Evolutionary conservation across 2,797 vertebrate genomes (phyloP).

Genomic region (Dendrocincla fuliginosa): DNA sequence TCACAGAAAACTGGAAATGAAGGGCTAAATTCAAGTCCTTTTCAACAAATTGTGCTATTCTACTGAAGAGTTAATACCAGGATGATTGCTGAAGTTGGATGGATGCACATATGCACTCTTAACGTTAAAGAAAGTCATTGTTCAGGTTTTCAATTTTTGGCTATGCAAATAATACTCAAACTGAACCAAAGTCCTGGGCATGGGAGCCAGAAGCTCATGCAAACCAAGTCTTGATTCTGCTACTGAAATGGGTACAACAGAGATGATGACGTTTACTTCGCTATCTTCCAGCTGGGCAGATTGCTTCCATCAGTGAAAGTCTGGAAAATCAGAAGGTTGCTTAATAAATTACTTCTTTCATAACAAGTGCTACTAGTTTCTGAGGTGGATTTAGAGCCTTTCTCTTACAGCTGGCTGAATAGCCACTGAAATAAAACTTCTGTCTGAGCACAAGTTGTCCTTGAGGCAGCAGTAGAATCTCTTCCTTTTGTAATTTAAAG

Average conservation of each 20-base stretch:
- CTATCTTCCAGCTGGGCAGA: not conserved
- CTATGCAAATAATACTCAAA: not conserved
- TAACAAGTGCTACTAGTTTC: not conserved
- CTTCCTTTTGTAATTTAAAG: not conserved
- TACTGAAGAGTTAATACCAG: not conserved
- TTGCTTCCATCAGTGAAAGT: not conserved
- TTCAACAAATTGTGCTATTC: not conserved
- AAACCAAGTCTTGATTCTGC: not conserved
- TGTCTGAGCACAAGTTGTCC: not conserved
- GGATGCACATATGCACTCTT: not conserved
- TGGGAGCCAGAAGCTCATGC: not conserved
- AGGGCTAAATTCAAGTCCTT: not conserved
- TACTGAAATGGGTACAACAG: not conserved
- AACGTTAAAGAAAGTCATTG: not conserved
- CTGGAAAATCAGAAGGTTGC: not conserved
- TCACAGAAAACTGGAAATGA: not conserved
- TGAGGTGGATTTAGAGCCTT: not conserved
- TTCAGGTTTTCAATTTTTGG: not conserved
- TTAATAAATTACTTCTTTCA: not conserved
- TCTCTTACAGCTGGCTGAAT: not conserved
- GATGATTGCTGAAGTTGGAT: not conserved
- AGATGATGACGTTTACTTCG: not conserved
- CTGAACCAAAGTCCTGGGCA: not conserved
- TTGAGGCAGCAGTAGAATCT: not conserved
- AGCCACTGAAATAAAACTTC: constrained; percentile 6